Base-by-base conservation (phyloP, 2,113 vertebrate species). In the Clarias batrachus region DNA sequence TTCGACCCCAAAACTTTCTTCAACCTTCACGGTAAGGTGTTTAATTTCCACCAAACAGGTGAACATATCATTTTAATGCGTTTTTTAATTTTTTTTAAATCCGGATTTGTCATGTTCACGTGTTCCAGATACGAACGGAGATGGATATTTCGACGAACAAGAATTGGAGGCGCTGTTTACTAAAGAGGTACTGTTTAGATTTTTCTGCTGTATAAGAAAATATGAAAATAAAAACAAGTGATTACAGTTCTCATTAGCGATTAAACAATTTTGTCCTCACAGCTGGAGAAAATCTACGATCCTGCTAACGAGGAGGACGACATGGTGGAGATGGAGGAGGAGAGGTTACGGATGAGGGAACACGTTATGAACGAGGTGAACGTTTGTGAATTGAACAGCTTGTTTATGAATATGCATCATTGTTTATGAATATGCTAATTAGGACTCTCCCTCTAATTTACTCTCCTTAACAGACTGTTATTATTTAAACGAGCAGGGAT, bases 241-340 rank as follows among this genome's bases (percentile, higher is more conserved):
- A 91, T 41, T 60, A 27, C 33, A 30, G 9, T 62, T 78, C n/a
- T 81, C 85, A 85, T 60, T 25, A 56, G 25, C 23, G 54, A 16
- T 41, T 33, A 41, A 41, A 68, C 6, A 21, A 68, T 7, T 19
- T 11, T 41, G 33, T 3, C 9, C 23, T 54, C 12, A 88, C 93
- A 99, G 98, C 93, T 99, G 87, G 98, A 98, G 92, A 99, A 99
- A 92, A 96, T 98, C 52, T 99, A 99, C 37, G 97, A 99, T 87
- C 96, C 98, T 48, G 96, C 96, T 90, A 99, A 99, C 78, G 97
- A 97, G 93, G 98, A 99, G 87, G 98, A 99, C 82, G 98, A 99
- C 90, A 99, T 99, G 98, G 92, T 99, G 90, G 98, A 99, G 94
- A 99, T 99, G 98, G 98, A 99, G 91, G 98, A 99, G 90, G 98